Conservation (phyloP, 2,888 invertebrate genomes). For the Leucoptera coffeella region DNA sequence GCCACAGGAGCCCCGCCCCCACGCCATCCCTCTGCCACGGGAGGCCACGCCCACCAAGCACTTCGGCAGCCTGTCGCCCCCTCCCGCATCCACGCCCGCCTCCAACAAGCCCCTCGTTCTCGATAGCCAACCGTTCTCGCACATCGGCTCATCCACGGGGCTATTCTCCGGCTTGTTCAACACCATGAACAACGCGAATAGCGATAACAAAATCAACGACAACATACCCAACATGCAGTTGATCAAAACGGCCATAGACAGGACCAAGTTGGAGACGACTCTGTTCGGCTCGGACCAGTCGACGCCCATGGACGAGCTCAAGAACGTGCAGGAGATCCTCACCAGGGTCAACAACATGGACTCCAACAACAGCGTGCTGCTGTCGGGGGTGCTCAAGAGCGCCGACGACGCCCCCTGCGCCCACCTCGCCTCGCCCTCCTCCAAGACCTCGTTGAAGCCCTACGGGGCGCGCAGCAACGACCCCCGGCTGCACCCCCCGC, state of each 20-base stretch:
- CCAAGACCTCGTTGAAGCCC: constrained; percentile 12
- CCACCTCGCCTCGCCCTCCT: constrained; percentile 11
- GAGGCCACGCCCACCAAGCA: background rate
- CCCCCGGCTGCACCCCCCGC: constrained; percentile 40
- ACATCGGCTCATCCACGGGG: constrained; percentile 32
- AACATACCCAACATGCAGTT: constrained; percentile 39
- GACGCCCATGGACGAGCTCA: constrained; percentile 33
- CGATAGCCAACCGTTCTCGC: constrained; percentile 20
- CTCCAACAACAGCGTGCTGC: constrained; percentile 41
- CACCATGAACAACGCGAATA: constrained; percentile 25
- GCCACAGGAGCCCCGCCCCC: constrained; percentile 15
- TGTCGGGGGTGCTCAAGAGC: constrained; percentile 36
- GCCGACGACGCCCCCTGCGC: constrained; percentile 13
- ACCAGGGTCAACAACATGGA: constrained; percentile 48
- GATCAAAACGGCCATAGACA: constrained; percentile 47
- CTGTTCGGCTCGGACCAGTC: constrained; percentile 32
- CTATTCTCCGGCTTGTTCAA: constrained; percentile 40
- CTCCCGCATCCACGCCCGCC: background rate
- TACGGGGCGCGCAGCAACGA: constrained; percentile 20
- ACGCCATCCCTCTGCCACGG: background rate
- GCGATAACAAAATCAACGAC: constrained; percentile 25
- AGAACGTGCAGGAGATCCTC: constrained; percentile 41
- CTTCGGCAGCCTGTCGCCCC: background rate
- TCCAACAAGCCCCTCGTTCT: background rate
- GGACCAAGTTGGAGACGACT: constrained; percentile 41